Conservation (phyloP, 2,888 invertebrate genomes). For the Brachycybe producta region DNA sequence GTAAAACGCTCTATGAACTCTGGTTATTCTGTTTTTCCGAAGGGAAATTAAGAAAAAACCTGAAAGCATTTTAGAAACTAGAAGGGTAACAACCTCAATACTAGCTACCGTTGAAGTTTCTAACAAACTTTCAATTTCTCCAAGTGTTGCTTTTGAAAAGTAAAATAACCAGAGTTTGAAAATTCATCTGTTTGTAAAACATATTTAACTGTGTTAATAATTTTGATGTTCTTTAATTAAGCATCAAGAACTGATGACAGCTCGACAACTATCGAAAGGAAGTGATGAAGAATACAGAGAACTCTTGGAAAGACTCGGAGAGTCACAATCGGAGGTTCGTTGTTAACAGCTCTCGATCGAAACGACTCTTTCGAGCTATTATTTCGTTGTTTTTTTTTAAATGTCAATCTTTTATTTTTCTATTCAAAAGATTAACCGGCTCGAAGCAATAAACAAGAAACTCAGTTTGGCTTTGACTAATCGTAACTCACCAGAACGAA, state of each 20-base stretch:
- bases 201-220: no score
- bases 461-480: slow-evolving; percentile 19
- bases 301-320: slow-evolving; percentile 81
- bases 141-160: no score
- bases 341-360: background rate
- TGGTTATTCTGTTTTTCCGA: no score
- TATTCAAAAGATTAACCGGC: slow-evolving; percentile 29
- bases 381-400: background rate
- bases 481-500: slow-evolving; percentile 16
- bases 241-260: slow-evolving; percentile 90
- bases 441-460: slow-evolving; percentile 27
- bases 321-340: slow-evolving; percentile 81
- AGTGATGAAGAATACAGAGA: slow-evolving; percentile 72
- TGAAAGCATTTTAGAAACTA: no score
- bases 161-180: no score
- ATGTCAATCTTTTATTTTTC: background rate
- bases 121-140: no score
- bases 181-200: no score
- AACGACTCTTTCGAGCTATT: background rate
- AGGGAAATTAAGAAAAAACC: no score
- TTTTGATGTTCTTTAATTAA: no score
- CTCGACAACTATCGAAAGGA: slow-evolving; percentile 76
- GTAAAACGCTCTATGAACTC: no score
- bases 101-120: no score
- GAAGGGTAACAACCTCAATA: no score